A percentile compares a stretch with the other conserved stretches of the same genome.
These are phyloP conservation scores for Cyaniris semiargus DNA, from an alignment of 2,888 invertebrate genomes.

Conservation along the genomic window DNA sequence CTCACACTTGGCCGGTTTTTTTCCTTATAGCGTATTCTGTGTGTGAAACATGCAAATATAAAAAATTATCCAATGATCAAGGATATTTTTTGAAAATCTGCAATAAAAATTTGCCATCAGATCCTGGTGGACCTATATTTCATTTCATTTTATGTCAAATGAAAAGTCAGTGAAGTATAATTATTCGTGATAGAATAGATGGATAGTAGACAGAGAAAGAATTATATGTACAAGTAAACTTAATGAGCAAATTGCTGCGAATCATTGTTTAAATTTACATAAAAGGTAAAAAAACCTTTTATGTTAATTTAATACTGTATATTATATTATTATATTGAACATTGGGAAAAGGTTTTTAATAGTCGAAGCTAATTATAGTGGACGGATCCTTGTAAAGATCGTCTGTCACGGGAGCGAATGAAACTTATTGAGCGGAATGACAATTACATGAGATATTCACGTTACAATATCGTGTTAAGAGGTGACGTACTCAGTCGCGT, in stretches of 20 bases:
- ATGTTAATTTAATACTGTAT: too few relatives aligned
- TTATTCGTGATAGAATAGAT: background rate
- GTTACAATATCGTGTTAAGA: background rate
- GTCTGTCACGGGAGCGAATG: background rate
- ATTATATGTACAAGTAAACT: background rate
- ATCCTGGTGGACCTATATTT: too few relatives aligned
- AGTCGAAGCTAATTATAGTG: background rate
- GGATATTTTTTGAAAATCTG: too few relatives aligned
- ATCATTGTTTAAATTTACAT: background rate
- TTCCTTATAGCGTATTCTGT: too few relatives aligned
- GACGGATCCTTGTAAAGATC: background rate
- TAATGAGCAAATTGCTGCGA: background rate
- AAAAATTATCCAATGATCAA: too few relatives aligned
- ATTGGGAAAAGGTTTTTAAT: background rate
- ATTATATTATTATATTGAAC: background rate
- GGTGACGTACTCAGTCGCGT: background rate
- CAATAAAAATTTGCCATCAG: too few relatives aligned
- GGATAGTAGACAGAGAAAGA: too few relatives aligned
- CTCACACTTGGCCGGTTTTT: too few relatives aligned
- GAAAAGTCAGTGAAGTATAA: background rate
- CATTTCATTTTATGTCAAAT: background rate
- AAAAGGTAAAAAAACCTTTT: background rate
- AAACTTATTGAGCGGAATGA: background rate
- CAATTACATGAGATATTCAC: conserved; percentile 4
- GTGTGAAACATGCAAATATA: too few relatives aligned